Evolutionary conservation across 2,797 vertebrate genomes (phyloP).

Genomic region (Semotilus atromaculatus): DNA sequence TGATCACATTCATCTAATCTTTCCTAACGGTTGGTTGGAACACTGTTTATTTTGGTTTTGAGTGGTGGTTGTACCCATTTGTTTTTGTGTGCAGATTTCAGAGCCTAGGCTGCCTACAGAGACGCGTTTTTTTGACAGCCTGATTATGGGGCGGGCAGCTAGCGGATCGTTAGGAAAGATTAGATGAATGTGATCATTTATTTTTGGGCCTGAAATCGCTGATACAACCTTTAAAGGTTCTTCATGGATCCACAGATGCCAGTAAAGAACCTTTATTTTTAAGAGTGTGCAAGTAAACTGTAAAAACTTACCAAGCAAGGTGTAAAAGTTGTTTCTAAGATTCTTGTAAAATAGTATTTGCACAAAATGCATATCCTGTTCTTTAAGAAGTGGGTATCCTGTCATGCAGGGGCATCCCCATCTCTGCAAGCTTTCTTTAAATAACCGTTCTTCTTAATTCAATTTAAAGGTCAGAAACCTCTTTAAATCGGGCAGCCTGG

Average conservation of each 20-base stretch:
- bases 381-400: constrained; percentile 15
- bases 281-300: not conserved
- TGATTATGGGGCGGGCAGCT: no score
- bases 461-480: constrained; percentile 38
- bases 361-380: not conserved
- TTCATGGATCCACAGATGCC: not conserved
- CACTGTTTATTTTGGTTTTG: no score
- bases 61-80: no score
- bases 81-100: no score
- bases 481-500: not conserved
- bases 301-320: not conserved
- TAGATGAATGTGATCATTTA: no score
- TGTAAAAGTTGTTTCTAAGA: not conserved
- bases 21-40: no score
- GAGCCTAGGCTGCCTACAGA: no score
- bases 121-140: no score
- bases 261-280: not conserved
- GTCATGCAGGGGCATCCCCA: constrained; percentile 1
- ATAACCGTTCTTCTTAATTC: not conserved
- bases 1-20: no score
- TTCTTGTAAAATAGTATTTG: not conserved
- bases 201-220: no score
- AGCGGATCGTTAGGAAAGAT: no score
- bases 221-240: no score
- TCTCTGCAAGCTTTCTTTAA: constrained; percentile 10